phyloP scores from a whole-genome alignment of 2,888 invertebrate genomes.

The Perizoma affinitatum region DNA sequence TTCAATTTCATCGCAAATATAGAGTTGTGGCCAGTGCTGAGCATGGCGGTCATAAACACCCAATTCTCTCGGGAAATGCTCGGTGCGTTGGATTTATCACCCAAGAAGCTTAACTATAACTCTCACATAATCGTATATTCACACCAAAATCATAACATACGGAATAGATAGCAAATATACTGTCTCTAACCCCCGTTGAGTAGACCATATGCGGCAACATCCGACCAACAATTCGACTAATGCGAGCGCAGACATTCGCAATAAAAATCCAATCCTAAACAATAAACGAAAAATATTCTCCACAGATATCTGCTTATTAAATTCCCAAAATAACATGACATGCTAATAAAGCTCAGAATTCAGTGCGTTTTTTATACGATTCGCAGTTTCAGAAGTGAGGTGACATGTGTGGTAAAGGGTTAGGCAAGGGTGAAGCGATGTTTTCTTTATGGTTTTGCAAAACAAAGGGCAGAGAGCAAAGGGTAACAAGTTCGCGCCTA shows the following conservation, averaged over 20 bases:
- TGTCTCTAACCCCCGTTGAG: constrained; percentile 10
- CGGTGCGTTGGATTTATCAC: constrained; percentile 27
- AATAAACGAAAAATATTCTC: constrained; percentile 51
- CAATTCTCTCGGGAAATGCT: constrained; percentile 32
- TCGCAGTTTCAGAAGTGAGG: constrained; percentile 32
- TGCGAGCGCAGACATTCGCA: constrained; percentile 63
- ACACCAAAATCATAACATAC: constrained; percentile 47
- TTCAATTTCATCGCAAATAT: constrained; percentile 12
- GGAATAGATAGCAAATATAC: constrained; percentile 44
- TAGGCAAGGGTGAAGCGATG: constrained; percentile 71
- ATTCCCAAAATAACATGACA: constrained; percentile 30
- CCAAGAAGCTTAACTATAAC: constrained; percentile 23
- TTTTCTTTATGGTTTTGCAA: constrained; percentile 70
- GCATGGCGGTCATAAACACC: constrained; percentile 26
- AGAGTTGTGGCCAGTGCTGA: constrained; percentile 15
- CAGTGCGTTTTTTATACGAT: constrained; percentile 42
- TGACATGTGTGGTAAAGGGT: constrained; percentile 73
- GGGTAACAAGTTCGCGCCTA: constrained; percentile 73
- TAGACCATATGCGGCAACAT: constrained; percentile 62
- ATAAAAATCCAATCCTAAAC: constrained; percentile 66
- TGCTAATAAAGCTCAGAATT: constrained; percentile 32
- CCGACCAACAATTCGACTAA: constrained; percentile 63
- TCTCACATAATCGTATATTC: constrained; percentile 27
- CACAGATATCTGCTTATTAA: constrained; percentile 37
- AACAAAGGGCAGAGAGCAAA: constrained; percentile 66